A percentile compares a stretch with the other conserved stretches of the same genome.
phyloP scores from a whole-genome alignment of 2,113 vertebrate genomes.

The Lota lota region DNA sequence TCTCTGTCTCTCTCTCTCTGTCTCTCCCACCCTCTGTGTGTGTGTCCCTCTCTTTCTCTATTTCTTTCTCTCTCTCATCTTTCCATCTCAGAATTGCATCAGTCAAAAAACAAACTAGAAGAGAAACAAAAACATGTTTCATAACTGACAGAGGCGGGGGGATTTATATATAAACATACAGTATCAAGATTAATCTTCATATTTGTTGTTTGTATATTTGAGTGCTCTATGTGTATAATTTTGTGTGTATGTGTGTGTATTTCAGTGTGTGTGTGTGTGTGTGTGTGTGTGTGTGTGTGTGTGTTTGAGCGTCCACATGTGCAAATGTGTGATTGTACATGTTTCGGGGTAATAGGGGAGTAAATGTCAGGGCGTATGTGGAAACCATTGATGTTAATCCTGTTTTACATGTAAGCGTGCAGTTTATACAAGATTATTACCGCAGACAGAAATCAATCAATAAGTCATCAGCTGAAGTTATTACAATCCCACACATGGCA shows the following conservation, averaged over 20 bases:
- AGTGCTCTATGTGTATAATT: slow-evolving; percentile 3
- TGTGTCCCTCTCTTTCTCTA: slow-evolving; percentile 7
- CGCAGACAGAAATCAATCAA: slow-evolving; percentile 16
- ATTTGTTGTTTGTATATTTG: slow-evolving; percentile 6
- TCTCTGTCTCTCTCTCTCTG: not conserved
- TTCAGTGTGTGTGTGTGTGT: slow-evolving; percentile 6
- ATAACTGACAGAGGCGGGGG: slow-evolving; percentile 10
- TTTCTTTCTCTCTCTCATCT: not conserved
- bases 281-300: not conserved
- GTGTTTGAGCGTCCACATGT: not conserved
- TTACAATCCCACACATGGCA: slow-evolving; percentile 10
- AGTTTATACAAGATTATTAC: slow-evolving; percentile 18
- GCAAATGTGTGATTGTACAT: not conserved
- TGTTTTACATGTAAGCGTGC: slow-evolving; percentile 17
- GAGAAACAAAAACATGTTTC: slow-evolving; percentile 1
- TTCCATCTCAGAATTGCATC: not conserved
- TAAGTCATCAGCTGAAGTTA: slow-evolving; percentile 18
- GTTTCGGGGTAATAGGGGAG: not conserved
- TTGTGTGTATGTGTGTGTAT: slow-evolving; percentile 11
- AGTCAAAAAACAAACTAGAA: not conserved
- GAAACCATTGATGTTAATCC: slow-evolving; percentile 23
- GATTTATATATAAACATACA: slow-evolving; percentile 17
- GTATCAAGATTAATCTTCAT: too few species aligned
- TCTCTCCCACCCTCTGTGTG: not conserved
- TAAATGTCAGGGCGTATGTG: not conserved